Evolutionary conservation across 2,888 invertebrate genomes (phyloP), one percentile per base, ranked within the genome.

Genomic region (Drosophila pegasa): DNA sequence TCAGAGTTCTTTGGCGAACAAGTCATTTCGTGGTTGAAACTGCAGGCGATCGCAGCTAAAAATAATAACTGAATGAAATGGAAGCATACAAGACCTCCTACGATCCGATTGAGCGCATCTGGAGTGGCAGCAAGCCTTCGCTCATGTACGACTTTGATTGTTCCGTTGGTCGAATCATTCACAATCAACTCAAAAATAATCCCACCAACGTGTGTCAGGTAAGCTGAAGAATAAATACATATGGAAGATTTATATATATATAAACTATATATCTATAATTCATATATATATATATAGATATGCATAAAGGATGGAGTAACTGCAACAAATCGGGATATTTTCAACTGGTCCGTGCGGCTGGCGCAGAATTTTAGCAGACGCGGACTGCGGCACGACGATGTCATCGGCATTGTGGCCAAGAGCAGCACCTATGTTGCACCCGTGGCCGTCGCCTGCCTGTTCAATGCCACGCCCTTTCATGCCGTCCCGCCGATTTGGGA

Each of bases 401-500:
- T 89, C 12, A 70, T 89, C 31, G 85, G 89, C 5, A 73, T 89
- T 18, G 59, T 81, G 9, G 84, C 84, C 2, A 60, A 64, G 10
- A 88, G 90, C 47, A 71, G 78, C 27, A 80, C 75, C n/a, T 73
- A 75, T 25, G 55, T 89, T 0, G 80, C 87, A 27, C 84, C 89
- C 0, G 18, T 80, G 2, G 84, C 75, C 1, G 73, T 88, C 16
- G 89, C 70, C 4, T 75, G 76, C 3, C 55, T 89, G 4, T 48
- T 80, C 27, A 78, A 84, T 59, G 83, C 82, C 1, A 77, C 76
- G 2, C 78, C 87, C 16, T 75, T 90, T 9, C 89, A 88, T 56
- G 69, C 85, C 0, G 70, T 90, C 1, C 86, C 82, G 55, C 74
- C 83, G 4, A 38, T 50, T 2, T 71, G 86, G 3, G 81, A 80